Percentiles rank a stretch among this genome's conserved stretches.
Evolutionary conservation across 2,113 vertebrate genomes (phyloP).

Genomic region (Glaucidium brasilianum): DNA sequence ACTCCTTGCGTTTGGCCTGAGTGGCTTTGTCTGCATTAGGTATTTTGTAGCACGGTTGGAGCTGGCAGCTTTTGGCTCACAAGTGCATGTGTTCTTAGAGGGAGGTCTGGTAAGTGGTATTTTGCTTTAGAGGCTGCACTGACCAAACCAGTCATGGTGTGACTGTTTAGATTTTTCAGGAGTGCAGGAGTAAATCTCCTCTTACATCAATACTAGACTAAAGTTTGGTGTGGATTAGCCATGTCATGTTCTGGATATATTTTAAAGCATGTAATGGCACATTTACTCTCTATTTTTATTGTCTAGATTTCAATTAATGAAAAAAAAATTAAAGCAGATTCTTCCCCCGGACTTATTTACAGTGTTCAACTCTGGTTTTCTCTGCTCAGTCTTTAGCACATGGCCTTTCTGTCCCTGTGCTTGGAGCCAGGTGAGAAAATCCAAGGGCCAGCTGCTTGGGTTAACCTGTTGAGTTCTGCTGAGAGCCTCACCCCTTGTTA

Average conservation of each 20-base stretch:
- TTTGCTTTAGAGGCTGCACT: neutral
- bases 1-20: neutral
- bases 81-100: neutral
- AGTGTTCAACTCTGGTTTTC: neutral
- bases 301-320: neutral
- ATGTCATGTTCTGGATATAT: neutral
- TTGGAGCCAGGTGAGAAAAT: neutral
- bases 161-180: neutral
- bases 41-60: neutral
- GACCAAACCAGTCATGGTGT: neutral
- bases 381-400: neutral
- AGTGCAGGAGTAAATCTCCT: neutral
- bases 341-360: neutral
- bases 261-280: neutral
- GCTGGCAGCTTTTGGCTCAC: neutral
- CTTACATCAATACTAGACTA: neutral
- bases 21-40: neutral
- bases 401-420: neutral
- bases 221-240: neutral
- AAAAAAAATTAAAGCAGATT: neutral
- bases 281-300: neutral
- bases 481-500: neutral
- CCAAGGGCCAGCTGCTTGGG: neutral
- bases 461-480: neutral
- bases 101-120: neutral